Percentiles rank a stretch among this genome's conserved stretches.
phyloP scores from a whole-genome alignment of 2,797 vertebrate genomes.

The Labroides dimidiatus region DNA sequence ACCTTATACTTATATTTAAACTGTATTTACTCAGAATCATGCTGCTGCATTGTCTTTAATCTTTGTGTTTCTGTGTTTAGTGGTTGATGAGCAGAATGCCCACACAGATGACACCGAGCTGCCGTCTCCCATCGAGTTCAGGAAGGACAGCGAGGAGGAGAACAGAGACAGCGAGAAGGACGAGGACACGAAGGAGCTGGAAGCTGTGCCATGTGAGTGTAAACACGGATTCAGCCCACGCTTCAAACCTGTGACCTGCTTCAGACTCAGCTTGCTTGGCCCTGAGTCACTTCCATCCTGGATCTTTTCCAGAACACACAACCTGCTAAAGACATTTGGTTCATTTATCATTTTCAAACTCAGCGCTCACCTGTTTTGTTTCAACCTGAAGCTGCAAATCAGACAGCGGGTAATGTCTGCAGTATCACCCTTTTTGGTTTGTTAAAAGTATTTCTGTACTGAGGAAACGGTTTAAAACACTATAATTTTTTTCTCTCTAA shows the following conservation, averaged over 20 bases:
- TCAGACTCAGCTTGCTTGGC: constrained; percentile 9
- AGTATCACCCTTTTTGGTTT: too few relatives aligned
- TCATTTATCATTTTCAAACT: too few relatives aligned
- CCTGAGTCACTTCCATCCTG: not conserved
- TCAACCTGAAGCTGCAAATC: too few relatives aligned
- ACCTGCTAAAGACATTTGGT: constrained; percentile 5
- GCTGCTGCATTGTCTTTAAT: not conserved
- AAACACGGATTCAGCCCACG: not conserved
- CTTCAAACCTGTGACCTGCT: not conserved
- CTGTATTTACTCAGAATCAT: too few relatives aligned
- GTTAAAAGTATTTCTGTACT: too few relatives aligned
- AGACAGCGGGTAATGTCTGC: too few relatives aligned
- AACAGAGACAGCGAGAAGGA: constrained; percentile 93
- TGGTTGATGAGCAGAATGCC: constrained; percentile 93
- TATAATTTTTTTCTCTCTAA: too few relatives aligned
- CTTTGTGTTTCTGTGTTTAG: constrained; percentile 65
- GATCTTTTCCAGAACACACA: constrained; percentile 19
- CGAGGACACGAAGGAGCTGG: constrained; percentile 91
- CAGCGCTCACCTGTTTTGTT: too few relatives aligned
- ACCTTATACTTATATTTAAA: too few relatives aligned
- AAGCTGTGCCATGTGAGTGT: constrained; percentile 84
- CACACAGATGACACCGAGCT: constrained; percentile 88
- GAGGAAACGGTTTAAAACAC: too few relatives aligned
- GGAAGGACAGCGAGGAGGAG: constrained; percentile 90
- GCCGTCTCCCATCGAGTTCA: constrained; percentile 86